phyloP scores from a whole-genome alignment of 2,113 vertebrate species.

The Benthochromis sp. region DNA sequence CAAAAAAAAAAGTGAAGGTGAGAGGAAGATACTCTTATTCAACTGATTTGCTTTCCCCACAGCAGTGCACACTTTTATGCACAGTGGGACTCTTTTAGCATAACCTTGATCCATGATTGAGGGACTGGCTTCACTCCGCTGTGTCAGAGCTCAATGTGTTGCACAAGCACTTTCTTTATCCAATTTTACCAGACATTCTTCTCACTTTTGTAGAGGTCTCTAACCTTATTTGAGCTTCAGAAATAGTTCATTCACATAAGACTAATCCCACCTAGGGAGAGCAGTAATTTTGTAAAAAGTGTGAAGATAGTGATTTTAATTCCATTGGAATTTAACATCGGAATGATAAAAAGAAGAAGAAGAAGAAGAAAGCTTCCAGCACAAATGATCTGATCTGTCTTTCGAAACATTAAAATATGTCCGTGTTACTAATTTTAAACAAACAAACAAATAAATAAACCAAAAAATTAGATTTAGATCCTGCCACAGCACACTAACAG shows the following conservation, averaged over 20 bases:
- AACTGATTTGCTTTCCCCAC: slow-evolving; percentile 5
- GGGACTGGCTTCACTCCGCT: slow-evolving; percentile 11
- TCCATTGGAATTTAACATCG: neutral
- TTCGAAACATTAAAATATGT: neutral
- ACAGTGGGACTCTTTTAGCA: slow-evolving; percentile 10
- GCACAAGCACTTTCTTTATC: slow-evolving; percentile 3
- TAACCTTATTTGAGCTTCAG: neutral
- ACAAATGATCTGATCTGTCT: neutral
- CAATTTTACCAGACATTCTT: neutral
- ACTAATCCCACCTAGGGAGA: neutral
- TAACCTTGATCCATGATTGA: slow-evolving; percentile 38
- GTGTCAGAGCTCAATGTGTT: slow-evolving; percentile 25
- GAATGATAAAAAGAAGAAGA: neutral
- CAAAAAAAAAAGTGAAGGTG: neutral
- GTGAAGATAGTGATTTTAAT: neutral
- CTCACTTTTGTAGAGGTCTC: neutral
- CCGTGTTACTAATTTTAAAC: neutral
- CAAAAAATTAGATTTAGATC: neutral
- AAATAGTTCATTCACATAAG: neutral
- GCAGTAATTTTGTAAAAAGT: neutral
- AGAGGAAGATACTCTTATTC: neutral
- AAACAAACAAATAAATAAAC: neutral
- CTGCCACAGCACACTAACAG: neutral
- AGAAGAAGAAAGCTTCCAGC: neutral
- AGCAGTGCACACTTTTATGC: slow-evolving; percentile 2